A percentile compares a stretch with the other conserved stretches of the same genome.
phyloP scores from a whole-genome alignment of 2,113 vertebrate species.

The Taurulus bubalis region DNA sequence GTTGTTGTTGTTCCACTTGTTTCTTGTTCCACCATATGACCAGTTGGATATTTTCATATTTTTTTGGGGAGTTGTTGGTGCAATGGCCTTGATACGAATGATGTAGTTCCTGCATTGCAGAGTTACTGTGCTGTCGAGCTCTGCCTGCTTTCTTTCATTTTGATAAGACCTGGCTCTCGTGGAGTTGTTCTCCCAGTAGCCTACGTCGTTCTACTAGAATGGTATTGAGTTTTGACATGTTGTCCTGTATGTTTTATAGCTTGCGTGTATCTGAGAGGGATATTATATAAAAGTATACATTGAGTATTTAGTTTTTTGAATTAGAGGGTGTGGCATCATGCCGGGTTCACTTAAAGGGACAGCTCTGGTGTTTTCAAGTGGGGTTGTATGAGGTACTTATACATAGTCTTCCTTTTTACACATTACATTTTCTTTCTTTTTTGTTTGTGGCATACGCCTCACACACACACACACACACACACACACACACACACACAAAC shows the following conservation, averaged over 20 bases:
- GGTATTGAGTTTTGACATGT: background rate
- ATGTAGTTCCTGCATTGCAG: slow-evolving; percentile 29
- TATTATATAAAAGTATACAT: background rate
- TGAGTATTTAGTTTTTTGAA: background rate
- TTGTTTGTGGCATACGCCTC: background rate
- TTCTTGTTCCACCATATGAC: background rate
- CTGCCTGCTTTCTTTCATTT: slow-evolving; percentile 15
- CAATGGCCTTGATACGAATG: slow-evolving; percentile 27
- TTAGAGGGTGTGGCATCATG: background rate
- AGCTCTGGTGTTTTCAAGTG: background rate
- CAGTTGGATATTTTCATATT: background rate
- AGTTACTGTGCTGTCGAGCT: slow-evolving; percentile 2
- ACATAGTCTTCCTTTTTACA: background rate
- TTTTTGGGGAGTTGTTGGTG: background rate
- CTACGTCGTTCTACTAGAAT: too few species aligned
- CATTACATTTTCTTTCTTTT: background rate
- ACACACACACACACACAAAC: background rate
- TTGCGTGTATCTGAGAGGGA: background rate
- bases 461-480: background rate
- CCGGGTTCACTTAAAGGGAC: background rate
- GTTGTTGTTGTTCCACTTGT: too few species aligned
- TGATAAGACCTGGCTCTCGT: slow-evolving; percentile 21
- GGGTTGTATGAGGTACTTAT: background rate
- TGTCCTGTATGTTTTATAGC: background rate
- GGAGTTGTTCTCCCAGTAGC: background rate